These are phyloP conservation scores for Cremastinae sp. DNA, from an alignment of 2,888 invertebrate genomes.

Conservation along the genomic window DNA sequence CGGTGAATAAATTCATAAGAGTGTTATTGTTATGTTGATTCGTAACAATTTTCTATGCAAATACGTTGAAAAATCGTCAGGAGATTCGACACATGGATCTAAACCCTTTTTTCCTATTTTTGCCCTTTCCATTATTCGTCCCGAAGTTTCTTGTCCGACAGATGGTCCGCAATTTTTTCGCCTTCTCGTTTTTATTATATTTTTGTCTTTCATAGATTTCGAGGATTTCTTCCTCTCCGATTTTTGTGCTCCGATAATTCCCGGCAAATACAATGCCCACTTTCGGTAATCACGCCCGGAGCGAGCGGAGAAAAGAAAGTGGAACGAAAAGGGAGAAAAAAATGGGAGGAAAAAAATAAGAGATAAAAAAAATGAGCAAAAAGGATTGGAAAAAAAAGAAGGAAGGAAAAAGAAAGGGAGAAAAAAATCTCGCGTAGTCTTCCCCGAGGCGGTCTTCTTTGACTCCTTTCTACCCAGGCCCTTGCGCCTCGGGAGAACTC, in stretches of 20 bases:
- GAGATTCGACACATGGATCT: background rate
- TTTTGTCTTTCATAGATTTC: conserved; percentile 47
- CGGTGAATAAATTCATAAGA: conserved; percentile 32
- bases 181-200: conserved; percentile 11
- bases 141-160: conserved; percentile 74
- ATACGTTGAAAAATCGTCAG: background rate
- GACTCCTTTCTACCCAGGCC: conserved; percentile 50
- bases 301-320: conserved; percentile 39
- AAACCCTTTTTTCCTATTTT: conserved; percentile 1
- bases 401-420: conserved; percentile 1
- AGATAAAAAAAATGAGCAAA: conserved; percentile 22
- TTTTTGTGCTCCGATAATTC: conserved; percentile 77
- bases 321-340: conserved; percentile 7
- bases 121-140: background rate
- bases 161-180: conserved; percentile 71
- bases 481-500: conserved; percentile 34
- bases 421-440: conserved; percentile 32
- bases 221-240: conserved; percentile 66
- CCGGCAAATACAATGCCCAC: conserved; percentile 76
- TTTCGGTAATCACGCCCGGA: conserved; percentile 73
- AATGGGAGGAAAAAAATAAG: conserved; percentile 14
- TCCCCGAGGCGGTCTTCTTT: conserved; percentile 63
- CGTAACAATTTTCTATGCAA: background rate
- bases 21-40: conserved; percentile 3
- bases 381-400: conserved; percentile 22